Evolutionary conservation across 2,113 vertebrate species (phyloP).

Genomic region (Larimichthys crocea): DNA sequence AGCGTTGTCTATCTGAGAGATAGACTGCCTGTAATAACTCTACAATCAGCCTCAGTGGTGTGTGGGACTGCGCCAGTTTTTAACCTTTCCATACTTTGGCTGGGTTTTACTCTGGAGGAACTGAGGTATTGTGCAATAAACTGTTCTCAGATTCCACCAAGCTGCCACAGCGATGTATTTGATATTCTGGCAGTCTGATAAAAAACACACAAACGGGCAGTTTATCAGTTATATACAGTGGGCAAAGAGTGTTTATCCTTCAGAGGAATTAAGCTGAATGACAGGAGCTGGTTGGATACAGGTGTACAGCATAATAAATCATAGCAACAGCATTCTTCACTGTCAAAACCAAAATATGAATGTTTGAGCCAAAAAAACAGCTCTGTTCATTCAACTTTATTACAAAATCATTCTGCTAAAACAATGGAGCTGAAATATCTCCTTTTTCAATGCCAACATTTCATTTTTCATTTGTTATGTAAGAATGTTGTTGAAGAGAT

Average conservation of each 20-base stretch:
- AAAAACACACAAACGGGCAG: slow-evolving; percentile 7
- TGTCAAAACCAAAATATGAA: slow-evolving; percentile 11
- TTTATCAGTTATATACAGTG: background rate
- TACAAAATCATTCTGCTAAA: background rate
- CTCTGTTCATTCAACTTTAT: background rate
- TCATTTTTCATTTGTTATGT: background rate
- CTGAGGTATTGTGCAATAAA: slow-evolving; percentile 36
- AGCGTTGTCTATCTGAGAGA: slow-evolving; percentile 60
- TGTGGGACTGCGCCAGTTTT: slow-evolving; percentile 49
- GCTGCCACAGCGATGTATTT: slow-evolving; percentile 19
- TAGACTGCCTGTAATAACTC: slow-evolving; percentile 57
- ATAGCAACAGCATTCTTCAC: background rate
- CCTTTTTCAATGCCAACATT: background rate
- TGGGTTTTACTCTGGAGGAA: slow-evolving; percentile 22
- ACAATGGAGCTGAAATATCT: background rate
- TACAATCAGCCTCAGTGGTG: slow-evolving; percentile 36
- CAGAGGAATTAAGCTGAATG: background rate
- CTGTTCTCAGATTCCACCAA: slow-evolving; percentile 32
- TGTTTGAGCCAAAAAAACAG: background rate
- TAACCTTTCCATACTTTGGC: slow-evolving; percentile 39
- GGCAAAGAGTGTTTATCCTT: background rate
- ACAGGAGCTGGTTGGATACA: background rate
- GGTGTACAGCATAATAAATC: background rate
- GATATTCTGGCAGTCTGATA: slow-evolving; percentile 17
- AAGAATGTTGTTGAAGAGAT: background rate